A percentile compares a stretch with the other conserved stretches of the same genome.
Conservation (phyloP, 2,888 invertebrate genomes). For the Eupithecia subfuscata region DNA sequence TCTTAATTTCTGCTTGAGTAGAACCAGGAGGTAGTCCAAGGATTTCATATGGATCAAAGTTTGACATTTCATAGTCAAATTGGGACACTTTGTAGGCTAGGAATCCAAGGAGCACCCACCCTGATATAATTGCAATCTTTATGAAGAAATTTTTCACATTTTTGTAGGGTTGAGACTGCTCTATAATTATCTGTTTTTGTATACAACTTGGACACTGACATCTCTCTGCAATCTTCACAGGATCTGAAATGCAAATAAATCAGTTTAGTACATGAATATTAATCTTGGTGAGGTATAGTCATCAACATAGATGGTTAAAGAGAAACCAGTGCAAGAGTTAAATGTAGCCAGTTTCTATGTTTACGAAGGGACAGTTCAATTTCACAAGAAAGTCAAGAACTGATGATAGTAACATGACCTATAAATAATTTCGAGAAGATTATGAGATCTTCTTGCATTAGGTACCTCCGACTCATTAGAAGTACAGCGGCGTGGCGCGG, state of each 20-base stretch:
- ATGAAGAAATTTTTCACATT: constrained; percentile 91
- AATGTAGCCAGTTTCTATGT: not conserved
- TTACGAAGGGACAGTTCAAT: not conserved
- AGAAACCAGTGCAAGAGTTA: not conserved
- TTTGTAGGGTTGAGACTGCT: constrained; percentile 94
- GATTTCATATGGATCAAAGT: constrained; percentile 99
- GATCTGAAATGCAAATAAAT: constrained; percentile 83
- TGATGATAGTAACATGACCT: not conserved
- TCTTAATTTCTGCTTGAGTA: constrained; percentile 95
- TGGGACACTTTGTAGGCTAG: constrained; percentile 96
- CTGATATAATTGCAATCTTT: constrained; percentile 90
- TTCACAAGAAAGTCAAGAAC: not conserved
- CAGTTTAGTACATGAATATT: not conserved
- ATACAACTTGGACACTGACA: constrained; percentile 96
- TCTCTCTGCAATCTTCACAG: constrained; percentile 88
- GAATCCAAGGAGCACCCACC: constrained; percentile 92
- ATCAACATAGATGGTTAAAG: not conserved
- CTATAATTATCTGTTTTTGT: constrained; percentile 91
- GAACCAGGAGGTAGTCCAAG: constrained; percentile 94
- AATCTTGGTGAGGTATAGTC: not conserved
- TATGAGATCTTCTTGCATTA: not conserved
- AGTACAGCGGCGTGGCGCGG: constrained; percentile 17
- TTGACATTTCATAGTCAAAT: constrained; percentile 99
- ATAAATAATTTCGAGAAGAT: not conserved
- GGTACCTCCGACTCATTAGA: not conserved